Percentiles rank a stretch among this genome's conserved stretches.
phyloP scores from a whole-genome alignment of 2,888 invertebrate genomes.

The Eurytoma adleriae region DNA sequence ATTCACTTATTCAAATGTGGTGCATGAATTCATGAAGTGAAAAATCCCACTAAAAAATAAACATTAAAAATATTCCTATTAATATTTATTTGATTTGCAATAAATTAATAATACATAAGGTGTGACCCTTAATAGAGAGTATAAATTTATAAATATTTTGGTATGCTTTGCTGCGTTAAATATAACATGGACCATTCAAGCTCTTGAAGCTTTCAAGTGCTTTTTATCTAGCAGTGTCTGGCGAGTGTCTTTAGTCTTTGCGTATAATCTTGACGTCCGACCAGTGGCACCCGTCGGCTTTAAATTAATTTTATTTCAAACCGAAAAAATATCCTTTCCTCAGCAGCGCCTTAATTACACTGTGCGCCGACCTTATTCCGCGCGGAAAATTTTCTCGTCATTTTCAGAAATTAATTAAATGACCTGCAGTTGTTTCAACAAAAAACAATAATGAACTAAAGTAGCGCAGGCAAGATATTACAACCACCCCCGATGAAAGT shows the following conservation, averaged over 20 bases:
- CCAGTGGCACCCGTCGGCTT: constrained; percentile 27
- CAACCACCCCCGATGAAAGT: neutral
- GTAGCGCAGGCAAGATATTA: too few relatives aligned
- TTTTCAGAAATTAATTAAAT: neutral
- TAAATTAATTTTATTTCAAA: constrained; percentile 35
- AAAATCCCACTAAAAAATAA: too few relatives aligned
- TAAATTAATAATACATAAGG: neutral
- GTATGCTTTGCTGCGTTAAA: constrained; percentile 19
- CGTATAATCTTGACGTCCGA: constrained; percentile 32
- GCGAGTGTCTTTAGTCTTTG: constrained; percentile 50
- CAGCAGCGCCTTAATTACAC: constrained; percentile 3
- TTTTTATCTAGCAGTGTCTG: constrained; percentile 51
- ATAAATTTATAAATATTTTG: constrained; percentile 49
- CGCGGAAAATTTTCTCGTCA: neutral
- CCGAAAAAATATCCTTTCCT: constrained; percentile 19
- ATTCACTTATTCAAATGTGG: too few relatives aligned
- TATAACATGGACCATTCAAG: constrained; percentile 11
- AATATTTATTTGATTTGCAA: neutral
- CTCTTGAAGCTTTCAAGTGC: constrained; percentile 40
- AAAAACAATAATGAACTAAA: too few relatives aligned
- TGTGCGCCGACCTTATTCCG: neutral
- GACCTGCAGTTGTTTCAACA: too few relatives aligned
- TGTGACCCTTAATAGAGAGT: constrained; percentile 1
- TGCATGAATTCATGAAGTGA: too few relatives aligned
- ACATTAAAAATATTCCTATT: too few relatives aligned